These are phyloP conservation scores for Melanerpes aurifrons DNA, from an alignment of 2,113 vertebrate genomes.

Conservation along the genomic window DNA sequence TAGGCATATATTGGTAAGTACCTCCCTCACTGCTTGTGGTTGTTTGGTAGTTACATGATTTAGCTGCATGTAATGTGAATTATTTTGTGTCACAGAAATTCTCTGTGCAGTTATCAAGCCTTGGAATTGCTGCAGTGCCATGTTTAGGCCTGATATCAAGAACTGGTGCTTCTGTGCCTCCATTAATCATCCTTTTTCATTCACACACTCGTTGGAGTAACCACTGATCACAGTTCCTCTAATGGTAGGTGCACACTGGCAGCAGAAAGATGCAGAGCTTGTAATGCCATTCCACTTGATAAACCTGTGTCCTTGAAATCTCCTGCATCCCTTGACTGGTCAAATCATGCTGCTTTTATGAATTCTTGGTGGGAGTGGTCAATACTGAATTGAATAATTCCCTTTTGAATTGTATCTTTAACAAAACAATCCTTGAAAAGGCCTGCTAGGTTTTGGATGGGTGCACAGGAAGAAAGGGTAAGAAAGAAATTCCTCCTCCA, in stretches of 20 bases:
- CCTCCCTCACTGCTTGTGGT: not conserved
- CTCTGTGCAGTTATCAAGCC: not conserved
- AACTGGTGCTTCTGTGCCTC: not conserved
- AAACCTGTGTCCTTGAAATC: not conserved
- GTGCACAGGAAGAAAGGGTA: not conserved
- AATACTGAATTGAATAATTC: slow-evolving; percentile 11
- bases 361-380: slow-evolving; percentile 20
- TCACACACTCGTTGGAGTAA: not conserved
- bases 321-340: not conserved
- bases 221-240: not conserved
- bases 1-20: not conserved
- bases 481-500: not conserved
- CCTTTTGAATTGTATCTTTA: slow-evolving; percentile 16
- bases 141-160: not conserved
- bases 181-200: not conserved
- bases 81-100: slow-evolving; percentile 7
- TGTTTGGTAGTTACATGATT: not conserved
- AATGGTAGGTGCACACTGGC: not conserved
- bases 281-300: not conserved
- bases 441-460: not conserved
- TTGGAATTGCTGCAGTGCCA: not conserved
- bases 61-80: not conserved
- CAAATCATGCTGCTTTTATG: not conserved
- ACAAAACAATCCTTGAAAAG: not conserved
- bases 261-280: not conserved